phyloP scores from a whole-genome alignment of 2,113 vertebrate species.

The Cygnus buccinator region DNA sequence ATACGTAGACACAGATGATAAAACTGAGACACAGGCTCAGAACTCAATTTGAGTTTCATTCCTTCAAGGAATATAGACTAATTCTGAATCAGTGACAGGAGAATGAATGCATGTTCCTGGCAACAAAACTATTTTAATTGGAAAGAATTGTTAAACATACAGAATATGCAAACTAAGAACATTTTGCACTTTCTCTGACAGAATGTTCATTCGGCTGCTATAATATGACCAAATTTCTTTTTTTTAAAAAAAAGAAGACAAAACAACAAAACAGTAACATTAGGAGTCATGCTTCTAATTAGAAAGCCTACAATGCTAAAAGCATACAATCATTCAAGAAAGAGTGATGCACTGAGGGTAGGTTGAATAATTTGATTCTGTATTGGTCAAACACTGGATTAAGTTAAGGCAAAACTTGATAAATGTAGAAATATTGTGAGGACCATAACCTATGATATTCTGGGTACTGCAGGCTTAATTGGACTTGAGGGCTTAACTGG shows the following conservation, averaged over 20 bases:
- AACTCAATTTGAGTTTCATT: background rate
- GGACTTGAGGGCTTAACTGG: background rate
- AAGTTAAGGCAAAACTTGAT: background rate
- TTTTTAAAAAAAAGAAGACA: background rate
- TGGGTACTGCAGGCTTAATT: background rate
- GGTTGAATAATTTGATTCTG: background rate
- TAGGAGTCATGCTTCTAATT: background rate
- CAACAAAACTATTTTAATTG: constrained; percentile 30
- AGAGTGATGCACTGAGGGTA: background rate
- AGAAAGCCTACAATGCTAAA: background rate
- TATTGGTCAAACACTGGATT: background rate
- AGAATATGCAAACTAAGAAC: constrained; percentile 40
- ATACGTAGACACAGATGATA: background rate
- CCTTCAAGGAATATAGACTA: background rate
- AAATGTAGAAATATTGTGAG: background rate
- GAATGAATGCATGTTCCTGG: background rate
- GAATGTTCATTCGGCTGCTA: constrained; percentile 49
- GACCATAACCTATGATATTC: background rate
- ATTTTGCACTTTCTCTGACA: constrained; percentile 44
- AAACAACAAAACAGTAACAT: fast-evolving
- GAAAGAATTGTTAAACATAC: constrained; percentile 7
- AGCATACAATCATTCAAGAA: background rate
- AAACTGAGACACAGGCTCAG: background rate
- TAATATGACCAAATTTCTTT: constrained; percentile 12
- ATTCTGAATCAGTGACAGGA: background rate